Evolutionary conservation across 2,888 invertebrate genomes (phyloP), one percentile per base, ranked within the genome.

Genomic region (Tipula vernalis): DNA sequence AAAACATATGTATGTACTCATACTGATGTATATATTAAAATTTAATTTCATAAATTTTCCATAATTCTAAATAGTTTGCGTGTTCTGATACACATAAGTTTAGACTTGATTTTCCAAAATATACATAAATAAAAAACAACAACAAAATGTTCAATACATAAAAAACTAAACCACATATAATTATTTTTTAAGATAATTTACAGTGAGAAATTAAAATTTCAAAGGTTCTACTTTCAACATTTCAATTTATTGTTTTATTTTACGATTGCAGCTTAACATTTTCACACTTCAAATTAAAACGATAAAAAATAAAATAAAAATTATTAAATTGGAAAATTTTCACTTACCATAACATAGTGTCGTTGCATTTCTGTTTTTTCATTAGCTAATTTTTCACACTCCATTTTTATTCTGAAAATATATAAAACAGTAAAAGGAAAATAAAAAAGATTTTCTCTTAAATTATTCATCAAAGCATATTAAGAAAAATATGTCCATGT

Each of bases 341-440:
- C 84, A 93, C 95, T 95, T 94, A 98, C 98, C 98, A 99, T 98
- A 90, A 98, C 98, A 94, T 98, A 99, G 94, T 99, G 98, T 92
- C 99, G 94, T 93, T 99, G 98, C 96, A 99, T 98, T 94, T 98
- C 98, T 90, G 98, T 98, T 94, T 99, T 99, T 93, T 99, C 99
- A 92, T 96, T 96, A 88, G 97, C 98, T 92, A 99, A 93, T 93
- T 99, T 99, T 92, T 99, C 99, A 93, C 98, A 98, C 94, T 99
- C 99, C 93, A 98, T 94, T 94, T 98, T 98, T 91, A 98, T 94
- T 92, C 98, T 98, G 95, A 88, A 94, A 94, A 89, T 90, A 90
- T 89, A 89, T 88, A 88, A 89, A 87, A 88, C 86, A 87, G 87
- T 85, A 87, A 86, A 87, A 88, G 89, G 87, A 88, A 87, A 87